A percentile compares a stretch with the other conserved stretches of the same genome.
Evolutionary conservation across 2,113 vertebrate species (phyloP).

Genomic region (Brienomyrus longianalis): DNA sequence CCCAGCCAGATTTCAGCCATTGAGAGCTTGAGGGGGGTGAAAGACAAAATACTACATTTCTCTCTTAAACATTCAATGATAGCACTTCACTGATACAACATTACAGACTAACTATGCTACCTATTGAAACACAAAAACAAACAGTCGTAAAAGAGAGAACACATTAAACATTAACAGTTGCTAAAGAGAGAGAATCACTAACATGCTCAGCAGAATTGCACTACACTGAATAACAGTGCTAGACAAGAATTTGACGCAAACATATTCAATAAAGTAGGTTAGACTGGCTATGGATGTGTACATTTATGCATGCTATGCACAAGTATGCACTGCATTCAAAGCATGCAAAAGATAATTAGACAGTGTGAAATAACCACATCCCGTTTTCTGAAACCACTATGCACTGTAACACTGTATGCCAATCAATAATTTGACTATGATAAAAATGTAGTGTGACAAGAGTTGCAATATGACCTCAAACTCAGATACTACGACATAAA

Average conservation of each 20-base stretch:
- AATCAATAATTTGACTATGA: neutral
- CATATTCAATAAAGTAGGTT: neutral
- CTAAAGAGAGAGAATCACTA: neutral
- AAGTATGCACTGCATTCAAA: neutral
- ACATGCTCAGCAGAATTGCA: neutral
- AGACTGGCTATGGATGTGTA: neutral
- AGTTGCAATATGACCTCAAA: neutral
- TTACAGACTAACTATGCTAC: neutral
- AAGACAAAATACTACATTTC: neutral
- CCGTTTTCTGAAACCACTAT: neutral
- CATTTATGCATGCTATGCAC: neutral
- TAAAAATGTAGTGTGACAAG: neutral
- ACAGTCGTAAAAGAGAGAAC: neutral
- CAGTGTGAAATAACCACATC: neutral
- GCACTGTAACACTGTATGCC: neutral
- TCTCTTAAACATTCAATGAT: neutral
- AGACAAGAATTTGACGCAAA: neutral
- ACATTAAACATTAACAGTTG: neutral
- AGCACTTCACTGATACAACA: neutral
- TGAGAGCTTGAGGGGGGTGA: neutral
- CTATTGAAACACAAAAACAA: neutral
- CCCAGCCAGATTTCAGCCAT: neutral
- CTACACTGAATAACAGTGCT: neutral
- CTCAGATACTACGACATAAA: neutral
- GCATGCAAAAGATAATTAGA: neutral